Conservation (phyloP, 2,888 invertebrate genomes). For the Campoplex nolae region DNA sequence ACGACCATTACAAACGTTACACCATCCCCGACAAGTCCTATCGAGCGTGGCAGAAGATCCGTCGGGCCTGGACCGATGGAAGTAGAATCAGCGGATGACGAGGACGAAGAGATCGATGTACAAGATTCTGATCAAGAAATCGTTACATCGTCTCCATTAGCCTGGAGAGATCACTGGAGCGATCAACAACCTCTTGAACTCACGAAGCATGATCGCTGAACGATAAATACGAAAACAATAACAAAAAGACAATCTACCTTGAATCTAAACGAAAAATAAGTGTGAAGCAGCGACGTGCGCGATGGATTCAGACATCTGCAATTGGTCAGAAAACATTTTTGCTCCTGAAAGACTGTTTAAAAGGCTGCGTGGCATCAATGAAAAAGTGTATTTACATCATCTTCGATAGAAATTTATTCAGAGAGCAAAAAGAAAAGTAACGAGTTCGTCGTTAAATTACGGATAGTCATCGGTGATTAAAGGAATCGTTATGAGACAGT, state of each 20-base stretch:
- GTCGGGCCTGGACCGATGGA: constrained; percentile 70
- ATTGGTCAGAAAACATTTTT: background rate
- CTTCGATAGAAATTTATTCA: background rate
- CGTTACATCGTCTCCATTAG: constrained; percentile 83
- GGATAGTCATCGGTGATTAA: background rate
- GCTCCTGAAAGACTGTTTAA: background rate
- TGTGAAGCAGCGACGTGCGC: background rate
- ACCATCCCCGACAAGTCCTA: constrained; percentile 64
- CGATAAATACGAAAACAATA: background rate
- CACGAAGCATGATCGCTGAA: constrained; percentile 90
- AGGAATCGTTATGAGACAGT: no score
- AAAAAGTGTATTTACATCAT: background rate
- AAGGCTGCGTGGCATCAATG: background rate
- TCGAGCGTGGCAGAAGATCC: constrained; percentile 59
- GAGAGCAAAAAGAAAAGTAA: background rate
- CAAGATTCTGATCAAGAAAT: constrained; percentile 91
- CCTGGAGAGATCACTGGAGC: constrained; percentile 82
- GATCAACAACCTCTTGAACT: constrained; percentile 89
- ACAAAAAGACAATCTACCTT: background rate
- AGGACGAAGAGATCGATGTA: constrained; percentile 94
- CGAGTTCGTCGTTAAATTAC: background rate
- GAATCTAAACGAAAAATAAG: background rate
- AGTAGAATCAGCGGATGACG: constrained; percentile 75
- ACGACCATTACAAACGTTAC: constrained; percentile 77
- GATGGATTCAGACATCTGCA: background rate